Evolutionary conservation across 2,888 invertebrate genomes (phyloP), one percentile per base, ranked within the genome.

Genomic region (Cerastis rubricosa): DNA sequence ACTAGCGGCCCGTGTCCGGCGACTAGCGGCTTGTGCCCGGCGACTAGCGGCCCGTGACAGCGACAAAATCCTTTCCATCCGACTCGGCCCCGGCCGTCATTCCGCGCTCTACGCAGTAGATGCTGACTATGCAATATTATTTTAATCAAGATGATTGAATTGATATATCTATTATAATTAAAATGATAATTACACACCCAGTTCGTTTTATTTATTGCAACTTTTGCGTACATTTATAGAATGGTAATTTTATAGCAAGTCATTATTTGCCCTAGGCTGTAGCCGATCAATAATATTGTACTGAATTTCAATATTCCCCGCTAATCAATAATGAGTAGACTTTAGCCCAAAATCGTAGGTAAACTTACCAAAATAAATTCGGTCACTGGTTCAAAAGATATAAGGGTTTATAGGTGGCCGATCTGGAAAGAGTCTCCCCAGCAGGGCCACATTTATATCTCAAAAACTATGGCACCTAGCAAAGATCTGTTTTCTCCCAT

Each of bases 1-100:
- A 35, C 25, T 22, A n/a, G 71, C 96, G 94, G 86, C 95, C 94
- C 88, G 91, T 90, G 74, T 90, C 91, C 83, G 90, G 89, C 88
- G 87, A 92, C 79, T 93, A n/a, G 71, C 96, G 94, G 86, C 95
- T 94, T 87, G 91, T 90, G 74, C 7, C 22, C 83, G 90, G 90
- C 88, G 87, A 92, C 80, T 93, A 25, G 45, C 6, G 7, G 17
- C 57, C 25, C n/a, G 14, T 4, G 25, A 8, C 51, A 9, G 63
- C 1, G 8, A 43, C 49, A 19, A 14, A n/a, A 11, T 22, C 43
- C 9, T 49, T n/a, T 66, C 77, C 29, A 66, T n/a, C 19, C 19
- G 78, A 43, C 47, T 57, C 57, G 57, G 47, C 19, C 14, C 9
- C 22, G 35, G n/a, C 49, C 45, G 61, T 47, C n/a, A 5, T 12